Base-by-base conservation (phyloP, 2,888 invertebrate genomes). In the Pomacea canaliculata region DNA sequence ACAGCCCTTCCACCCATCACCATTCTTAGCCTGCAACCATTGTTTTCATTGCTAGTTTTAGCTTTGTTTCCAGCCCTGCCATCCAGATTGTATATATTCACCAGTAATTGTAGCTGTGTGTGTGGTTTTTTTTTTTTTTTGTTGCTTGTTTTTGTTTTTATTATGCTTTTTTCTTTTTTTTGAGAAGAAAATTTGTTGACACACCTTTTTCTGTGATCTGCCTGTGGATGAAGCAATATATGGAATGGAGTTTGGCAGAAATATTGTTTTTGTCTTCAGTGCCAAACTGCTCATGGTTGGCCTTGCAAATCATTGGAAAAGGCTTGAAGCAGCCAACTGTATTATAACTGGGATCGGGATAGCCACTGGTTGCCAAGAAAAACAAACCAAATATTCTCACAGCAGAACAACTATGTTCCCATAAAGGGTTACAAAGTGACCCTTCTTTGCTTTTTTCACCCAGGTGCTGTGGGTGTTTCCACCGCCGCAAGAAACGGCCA, bases 391-490 rank as follows among this genome's bases (percentile, higher is more conserved):
- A 37, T 56, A 13, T 56, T 56, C 51, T 56, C 51, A 56, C 4
- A 56, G 51, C 51, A 56, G 16, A 56, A 56, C 51, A 56, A 56
- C 51, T 56, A 13, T 56, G 51, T 56, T 56, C 51, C 16, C 51
- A 7, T 56, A 56, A 56, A 56, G 51, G 51, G 51, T 56, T 56
- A 56, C 51, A 56, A 56, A 13, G 51, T 56, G 51, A 56, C 76
- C 76, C 78, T 72, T 79, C 71, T 71, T 73, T 76, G 63, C 27
- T 78, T 74, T 76, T 78, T 77, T 75, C 67, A 48, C 76, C 60
- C 85, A 88, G 87, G 83, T 88, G 88, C 82, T 88, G 88, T 80
- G 80, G 80, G 23, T 88, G 88, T 78, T 88, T 87, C 80, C 80
- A 82, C 68, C 82, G 85, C n/a, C 83, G 83, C 71, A 84, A 84